A percentile compares a stretch with the other conserved stretches of the same genome.
Evolutionary conservation across 35 echinoderm and acorn worm species (phyloP).

Genomic region (Heliocidaris erythrogramma): DNA sequence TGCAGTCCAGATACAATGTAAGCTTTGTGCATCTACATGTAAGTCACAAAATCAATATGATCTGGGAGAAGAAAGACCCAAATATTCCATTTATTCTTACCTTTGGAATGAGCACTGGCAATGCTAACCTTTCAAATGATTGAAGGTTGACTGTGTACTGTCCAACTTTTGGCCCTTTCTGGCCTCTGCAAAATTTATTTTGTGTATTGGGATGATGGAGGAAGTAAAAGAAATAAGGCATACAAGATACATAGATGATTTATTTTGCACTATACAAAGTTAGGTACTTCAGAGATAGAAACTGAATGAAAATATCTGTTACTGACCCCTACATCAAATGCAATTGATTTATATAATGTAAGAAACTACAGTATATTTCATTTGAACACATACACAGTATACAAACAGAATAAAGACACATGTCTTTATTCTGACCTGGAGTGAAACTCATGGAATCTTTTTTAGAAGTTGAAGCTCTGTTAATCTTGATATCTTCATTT

Average conservation of each 20-base stretch:
- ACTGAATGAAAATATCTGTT: neutral
- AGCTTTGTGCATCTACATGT: too few species aligned
- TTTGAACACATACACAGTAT: neutral
- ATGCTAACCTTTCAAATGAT: constrained; percentile 83
- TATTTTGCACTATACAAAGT: neutral
- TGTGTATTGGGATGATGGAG: neutral
- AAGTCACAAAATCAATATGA: too few species aligned
- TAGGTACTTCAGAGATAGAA: neutral
- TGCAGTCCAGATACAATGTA: too few species aligned
- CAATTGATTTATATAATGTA: too few species aligned
- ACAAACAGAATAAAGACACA: neutral
- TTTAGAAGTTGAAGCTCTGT: too few species aligned
- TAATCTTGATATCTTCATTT: neutral
- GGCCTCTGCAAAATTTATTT: constrained; percentile 15
- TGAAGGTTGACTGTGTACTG: constrained; percentile 83
- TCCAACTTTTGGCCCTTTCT: constrained; percentile 73
- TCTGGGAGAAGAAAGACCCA: too few species aligned
- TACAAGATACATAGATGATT: neutral
- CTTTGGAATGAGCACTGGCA: constrained; percentile 61
- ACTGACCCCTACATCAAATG: too few species aligned
- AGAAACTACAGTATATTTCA: neutral
- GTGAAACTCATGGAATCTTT: neutral
- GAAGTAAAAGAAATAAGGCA: neutral
- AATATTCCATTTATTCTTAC: constrained; percentile 23
- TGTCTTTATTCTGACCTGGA: neutral